Evolutionary conservation across 1,140 invertebrate species (phyloP).

Genomic region (Drosophila nebulosa): DNA sequence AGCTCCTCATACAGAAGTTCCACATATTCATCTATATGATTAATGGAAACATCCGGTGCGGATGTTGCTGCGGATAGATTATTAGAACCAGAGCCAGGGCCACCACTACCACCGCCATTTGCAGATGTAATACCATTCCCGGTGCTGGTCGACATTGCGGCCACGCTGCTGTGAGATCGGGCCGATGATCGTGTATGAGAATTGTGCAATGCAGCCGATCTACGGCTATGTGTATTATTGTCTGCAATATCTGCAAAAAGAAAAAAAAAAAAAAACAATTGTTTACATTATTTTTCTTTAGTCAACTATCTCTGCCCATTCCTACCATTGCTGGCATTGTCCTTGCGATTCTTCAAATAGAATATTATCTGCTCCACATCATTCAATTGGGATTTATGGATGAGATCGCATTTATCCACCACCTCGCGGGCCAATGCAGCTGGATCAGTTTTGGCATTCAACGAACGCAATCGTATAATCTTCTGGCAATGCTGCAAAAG

Average conservation of each 20-base stretch:
- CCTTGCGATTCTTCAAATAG: constrained; percentile 92
- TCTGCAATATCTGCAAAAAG: constrained; percentile 74
- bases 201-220: constrained; percentile 56
- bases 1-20: constrained; percentile 98
- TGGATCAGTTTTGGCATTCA: constrained; percentile 91
- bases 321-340: constrained; percentile 79
- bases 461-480: constrained; percentile 91
- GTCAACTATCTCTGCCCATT: too few relatives aligned
- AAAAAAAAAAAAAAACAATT: background rate
- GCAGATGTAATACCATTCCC: background rate
- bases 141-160: constrained; percentile 35
- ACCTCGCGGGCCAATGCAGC: constrained; percentile 91
- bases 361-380: constrained; percentile 96
- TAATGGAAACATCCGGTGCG: constrained; percentile 85
- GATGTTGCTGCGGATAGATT: constrained; percentile 26
- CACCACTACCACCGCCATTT: background rate
- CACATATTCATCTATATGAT: constrained; percentile 95
- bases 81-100: constrained; percentile 20
- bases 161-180: constrained; percentile 42
- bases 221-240: constrained; percentile 64
- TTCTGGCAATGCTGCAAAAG: constrained; percentile 88
- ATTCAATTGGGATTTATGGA: constrained; percentile 90
- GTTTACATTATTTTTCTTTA: too few relatives aligned
- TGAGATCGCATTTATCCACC: constrained; percentile 93
- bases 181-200: constrained; percentile 54